Evolutionary conservation across 2,113 vertebrate genomes (phyloP), one percentile per base, ranked within the genome.

Genomic region (Lota lota): DNA sequence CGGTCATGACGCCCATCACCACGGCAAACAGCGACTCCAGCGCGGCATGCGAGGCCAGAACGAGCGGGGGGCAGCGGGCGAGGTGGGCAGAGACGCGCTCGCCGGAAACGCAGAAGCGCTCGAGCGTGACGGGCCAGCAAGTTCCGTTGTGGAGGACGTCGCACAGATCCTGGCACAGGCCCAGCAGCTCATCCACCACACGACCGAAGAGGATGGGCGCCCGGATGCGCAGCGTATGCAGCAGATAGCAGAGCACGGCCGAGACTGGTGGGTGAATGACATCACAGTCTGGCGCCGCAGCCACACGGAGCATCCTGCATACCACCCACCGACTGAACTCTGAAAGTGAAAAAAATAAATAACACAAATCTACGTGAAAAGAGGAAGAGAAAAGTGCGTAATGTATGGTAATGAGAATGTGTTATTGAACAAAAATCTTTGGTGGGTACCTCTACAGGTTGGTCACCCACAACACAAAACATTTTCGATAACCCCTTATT

Each of bases 281-380:
- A 12, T 88, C 87, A 76, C 97, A 98, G 73, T 92, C 93, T 20
- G 95, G 97, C 81, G 93, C 80, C 0, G 96, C 94, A 57, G 93
- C 93, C 75, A 98, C 95, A 15, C 96, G 91, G 15, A 98, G 89
- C 73, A 99, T 92, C 66, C 95, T 94, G 65, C 90, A 87, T n/a
- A 93, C 91, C 73, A 97, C 97, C 97, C 97, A 99, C 70, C 93
- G 94, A 88, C 93, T 96, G 73, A 99, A 99, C 83, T 96, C 97
- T 99, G 70, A 56, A 50, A 14, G 5, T 28, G 22, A 8, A 12
- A 18, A 61, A 21, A 62, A 40, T 59, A 4, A 7, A 62, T 11
- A 47, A 1, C 8, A 47, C 40, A 47, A 6, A 6, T 33, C 28
- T 33, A 4, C 4, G 28, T 4, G 7, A 33, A 33, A 33, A 33